phyloP scores from a whole-genome alignment of 2,888 invertebrate species.

The Drosophila mimetica region DNA sequence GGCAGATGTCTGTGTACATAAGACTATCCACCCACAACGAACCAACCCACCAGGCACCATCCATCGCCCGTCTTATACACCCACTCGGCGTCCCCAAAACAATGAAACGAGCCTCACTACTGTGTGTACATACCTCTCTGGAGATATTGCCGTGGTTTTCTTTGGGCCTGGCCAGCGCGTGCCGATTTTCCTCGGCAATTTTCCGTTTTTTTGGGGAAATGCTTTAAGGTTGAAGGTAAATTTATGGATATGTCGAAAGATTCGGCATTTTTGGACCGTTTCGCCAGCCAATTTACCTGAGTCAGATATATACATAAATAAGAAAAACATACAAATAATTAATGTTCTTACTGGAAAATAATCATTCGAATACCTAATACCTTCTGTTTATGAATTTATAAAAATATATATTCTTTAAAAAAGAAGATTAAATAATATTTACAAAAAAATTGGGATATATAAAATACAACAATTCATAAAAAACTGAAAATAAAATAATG shows the following conservation, averaged over 20 bases:
- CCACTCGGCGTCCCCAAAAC: conserved; percentile 12
- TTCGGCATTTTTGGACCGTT: conserved; percentile 26
- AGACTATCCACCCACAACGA: not conserved
- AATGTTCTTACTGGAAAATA: not conserved
- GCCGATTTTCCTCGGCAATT: not conserved
- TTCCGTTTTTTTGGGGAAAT: conserved; percentile 4
- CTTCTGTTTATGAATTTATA: not conserved
- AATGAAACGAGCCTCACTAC: conserved; percentile 6
- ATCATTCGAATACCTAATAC: not conserved
- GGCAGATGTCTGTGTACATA: conserved; percentile 38
- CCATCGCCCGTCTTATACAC: conserved; percentile 10
- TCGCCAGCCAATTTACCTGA: conserved; percentile 29
- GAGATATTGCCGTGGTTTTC: not conserved
- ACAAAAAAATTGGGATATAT: too few relatives aligned
- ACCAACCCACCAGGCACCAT: not conserved
- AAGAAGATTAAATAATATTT: too few relatives aligned
- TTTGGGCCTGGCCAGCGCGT: conserved; percentile 3
- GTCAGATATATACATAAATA: conserved; percentile 1
- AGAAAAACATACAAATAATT: conserved; percentile 5
- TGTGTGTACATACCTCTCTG: conserved; percentile 3
- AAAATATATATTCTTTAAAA: too few relatives aligned
- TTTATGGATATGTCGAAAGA: conserved; percentile 53
- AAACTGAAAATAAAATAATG: too few relatives aligned
- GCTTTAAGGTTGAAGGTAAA: conserved; percentile 41
- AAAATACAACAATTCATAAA: too few relatives aligned